phyloP scores from a whole-genome alignment of 2,113 vertebrate genomes.

The Chaetorhynchus papuensis region DNA sequence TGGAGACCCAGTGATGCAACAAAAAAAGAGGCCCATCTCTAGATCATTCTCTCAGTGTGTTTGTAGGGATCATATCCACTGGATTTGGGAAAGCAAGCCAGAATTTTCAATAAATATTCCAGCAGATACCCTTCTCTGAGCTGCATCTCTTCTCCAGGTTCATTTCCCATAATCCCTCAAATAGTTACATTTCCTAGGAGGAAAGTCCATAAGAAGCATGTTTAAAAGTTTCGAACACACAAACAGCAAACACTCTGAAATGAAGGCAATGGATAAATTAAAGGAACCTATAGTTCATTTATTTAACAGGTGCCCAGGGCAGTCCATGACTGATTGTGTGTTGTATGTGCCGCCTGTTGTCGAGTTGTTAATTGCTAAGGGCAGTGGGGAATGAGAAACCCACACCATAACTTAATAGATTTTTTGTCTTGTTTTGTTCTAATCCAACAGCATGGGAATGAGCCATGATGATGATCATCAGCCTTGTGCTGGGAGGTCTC shows the following conservation, averaged over 20 bases:
- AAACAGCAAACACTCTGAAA: not conserved
- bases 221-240: not conserved
- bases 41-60: not conserved
- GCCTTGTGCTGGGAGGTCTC: constrained; percentile 85
- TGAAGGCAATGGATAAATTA: not conserved
- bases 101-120: not conserved
- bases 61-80: not conserved
- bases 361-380: not conserved
- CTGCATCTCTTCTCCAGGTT: not conserved
- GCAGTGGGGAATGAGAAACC: not conserved
- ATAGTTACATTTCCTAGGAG: not conserved
- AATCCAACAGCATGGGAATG: constrained; percentile 87
- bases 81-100: not conserved
- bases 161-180: not conserved
- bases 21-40: not conserved
- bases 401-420: not conserved
- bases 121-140: not conserved
- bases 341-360: not conserved
- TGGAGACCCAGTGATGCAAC: not conserved
- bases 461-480: constrained; percentile 92
- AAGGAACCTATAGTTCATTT: not conserved
- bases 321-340: not conserved
- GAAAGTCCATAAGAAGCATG: not conserved
- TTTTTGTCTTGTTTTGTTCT: constrained; percentile 8
- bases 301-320: not conserved